Percentiles rank a stretch among this genome's conserved stretches.
Conservation (phyloP, 2,797 vertebrate genomes). For the Pempheris klunzingeri region DNA sequence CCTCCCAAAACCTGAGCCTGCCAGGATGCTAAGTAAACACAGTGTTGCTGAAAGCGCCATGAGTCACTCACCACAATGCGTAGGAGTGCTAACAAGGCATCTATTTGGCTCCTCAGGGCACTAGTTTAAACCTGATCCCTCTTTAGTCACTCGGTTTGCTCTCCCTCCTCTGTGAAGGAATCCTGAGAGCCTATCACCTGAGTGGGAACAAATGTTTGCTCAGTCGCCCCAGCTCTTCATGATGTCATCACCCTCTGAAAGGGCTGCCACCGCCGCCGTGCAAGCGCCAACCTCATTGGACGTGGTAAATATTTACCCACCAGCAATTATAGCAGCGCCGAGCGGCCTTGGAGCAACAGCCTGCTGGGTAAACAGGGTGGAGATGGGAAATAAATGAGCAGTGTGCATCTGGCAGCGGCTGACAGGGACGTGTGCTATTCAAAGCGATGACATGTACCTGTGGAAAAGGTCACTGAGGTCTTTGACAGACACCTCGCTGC, state of each 20-base stretch:
- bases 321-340: conserved; percentile 59
- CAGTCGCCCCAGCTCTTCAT: conserved; percentile 24
- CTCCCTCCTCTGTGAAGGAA: conserved; percentile 49
- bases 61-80: conserved; percentile 53
- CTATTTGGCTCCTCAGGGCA: conserved; percentile 52
- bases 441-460: conserved; percentile 62
- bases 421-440: conserved; percentile 45
- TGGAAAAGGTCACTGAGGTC: conserved; percentile 50
- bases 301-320: conserved; percentile 74
- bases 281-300: conserved; percentile 43
- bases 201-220: conserved; percentile 70
- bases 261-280: conserved; percentile 9
- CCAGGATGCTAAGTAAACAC: conserved; percentile 63
- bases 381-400: conserved; percentile 70
- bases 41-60: conserved; percentile 37
- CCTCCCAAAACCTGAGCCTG: conserved; percentile 60
- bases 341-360: conserved; percentile 50
- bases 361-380: conserved; percentile 68
- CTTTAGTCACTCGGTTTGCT: conserved; percentile 39
- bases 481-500: conserved; percentile 37
- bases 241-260: conserved; percentile 57
- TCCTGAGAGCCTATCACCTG: conserved; percentile 59
- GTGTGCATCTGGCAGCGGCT: conserved; percentile 56
- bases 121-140: conserved; percentile 57
- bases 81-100: conserved; percentile 50